These are phyloP conservation scores for Nothocercus nigrocapillus DNA, from an alignment of 2,113 vertebrate species.

Conservation along the genomic window DNA sequence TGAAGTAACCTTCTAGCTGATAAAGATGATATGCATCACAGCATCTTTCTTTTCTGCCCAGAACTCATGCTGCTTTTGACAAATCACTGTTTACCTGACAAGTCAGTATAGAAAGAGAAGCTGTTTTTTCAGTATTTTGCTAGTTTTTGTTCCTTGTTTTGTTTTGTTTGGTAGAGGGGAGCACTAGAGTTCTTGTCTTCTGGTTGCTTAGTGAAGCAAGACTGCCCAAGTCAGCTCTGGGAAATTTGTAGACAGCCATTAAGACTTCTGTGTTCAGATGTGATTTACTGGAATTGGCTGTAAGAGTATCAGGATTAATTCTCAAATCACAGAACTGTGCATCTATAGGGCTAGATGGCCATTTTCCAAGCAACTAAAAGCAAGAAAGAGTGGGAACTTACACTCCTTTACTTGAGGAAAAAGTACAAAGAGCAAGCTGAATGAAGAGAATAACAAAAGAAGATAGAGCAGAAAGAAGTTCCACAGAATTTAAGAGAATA, in stretches of 20 bases:
- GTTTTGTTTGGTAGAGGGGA: neutral
- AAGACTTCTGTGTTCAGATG: neutral
- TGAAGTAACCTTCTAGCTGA: neutral
- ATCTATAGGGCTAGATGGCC: neutral
- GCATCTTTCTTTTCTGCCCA: neutral
- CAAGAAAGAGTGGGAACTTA: neutral
- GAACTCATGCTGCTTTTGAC: neutral
- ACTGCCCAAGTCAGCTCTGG: neutral
- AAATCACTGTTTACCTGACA: neutral
- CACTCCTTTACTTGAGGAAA: neutral
- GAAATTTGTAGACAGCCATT: neutral
- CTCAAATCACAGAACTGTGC: neutral
- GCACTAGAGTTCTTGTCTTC: neutral
- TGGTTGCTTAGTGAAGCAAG: neutral
- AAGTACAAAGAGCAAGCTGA: neutral
- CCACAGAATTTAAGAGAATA: neutral
- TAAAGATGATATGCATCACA: neutral
- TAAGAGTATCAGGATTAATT: neutral
- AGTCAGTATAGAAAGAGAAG: neutral
- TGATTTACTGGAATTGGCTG: neutral
- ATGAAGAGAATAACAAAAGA: neutral
- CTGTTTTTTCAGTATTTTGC: neutral
- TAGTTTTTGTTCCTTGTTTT: neutral
- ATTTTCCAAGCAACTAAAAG: slow-evolving; percentile 1
- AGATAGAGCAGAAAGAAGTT: neutral